Percentiles rank a stretch among this genome's conserved stretches.
Conservation (phyloP, 1,140 invertebrate genomes). For the Drosophila lacertosa region DNA sequence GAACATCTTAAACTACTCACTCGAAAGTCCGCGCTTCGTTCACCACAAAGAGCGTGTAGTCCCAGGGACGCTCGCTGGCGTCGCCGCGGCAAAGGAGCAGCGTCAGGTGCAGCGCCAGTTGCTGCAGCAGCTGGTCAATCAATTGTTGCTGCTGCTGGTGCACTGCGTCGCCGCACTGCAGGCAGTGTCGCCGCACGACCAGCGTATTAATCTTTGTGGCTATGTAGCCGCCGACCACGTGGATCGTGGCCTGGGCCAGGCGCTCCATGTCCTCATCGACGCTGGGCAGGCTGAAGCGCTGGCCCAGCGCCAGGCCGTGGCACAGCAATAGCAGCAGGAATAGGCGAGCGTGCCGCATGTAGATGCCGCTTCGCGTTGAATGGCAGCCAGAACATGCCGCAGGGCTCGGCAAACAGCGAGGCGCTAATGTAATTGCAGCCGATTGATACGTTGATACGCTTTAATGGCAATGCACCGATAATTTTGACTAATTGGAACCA, state of each 20-base stretch:
- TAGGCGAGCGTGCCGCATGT: constrained; percentile 13
- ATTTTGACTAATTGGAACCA: constrained; percentile 28
- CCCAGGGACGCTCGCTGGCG: constrained; percentile 22
- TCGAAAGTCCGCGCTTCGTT: constrained; percentile 33
- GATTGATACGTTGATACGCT: constrained; percentile 16
- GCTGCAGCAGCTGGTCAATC: constrained; percentile 39
- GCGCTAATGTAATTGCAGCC: constrained; percentile 42
- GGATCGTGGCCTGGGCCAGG: constrained; percentile 36
- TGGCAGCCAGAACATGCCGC: constrained; percentile 7
- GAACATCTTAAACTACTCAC: constrained; percentile 23
- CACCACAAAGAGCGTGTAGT: constrained; percentile 62
- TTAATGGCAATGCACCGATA: constrained; percentile 42
- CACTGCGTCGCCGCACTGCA: constrained; percentile 5
- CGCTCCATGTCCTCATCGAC: constrained; percentile 25
- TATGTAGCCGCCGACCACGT: constrained; percentile 40
- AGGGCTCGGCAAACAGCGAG: not conserved
- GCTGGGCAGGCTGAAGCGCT: constrained; percentile 1
- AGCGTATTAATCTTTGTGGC: constrained; percentile 56
- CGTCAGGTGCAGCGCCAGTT: constrained; percentile 20
- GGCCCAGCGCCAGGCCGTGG: not conserved
- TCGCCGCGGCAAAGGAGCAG: constrained; percentile 30
- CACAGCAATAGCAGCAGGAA: constrained; percentile 13
- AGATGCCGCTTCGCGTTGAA: not conserved
- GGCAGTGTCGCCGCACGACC: constrained; percentile 40
- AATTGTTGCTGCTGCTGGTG: constrained; percentile 30